Percentiles rank a stretch among this genome's conserved stretches.
Conservation (phyloP, 1,140 invertebrate genomes). For the Anastrepha obliqua region DNA sequence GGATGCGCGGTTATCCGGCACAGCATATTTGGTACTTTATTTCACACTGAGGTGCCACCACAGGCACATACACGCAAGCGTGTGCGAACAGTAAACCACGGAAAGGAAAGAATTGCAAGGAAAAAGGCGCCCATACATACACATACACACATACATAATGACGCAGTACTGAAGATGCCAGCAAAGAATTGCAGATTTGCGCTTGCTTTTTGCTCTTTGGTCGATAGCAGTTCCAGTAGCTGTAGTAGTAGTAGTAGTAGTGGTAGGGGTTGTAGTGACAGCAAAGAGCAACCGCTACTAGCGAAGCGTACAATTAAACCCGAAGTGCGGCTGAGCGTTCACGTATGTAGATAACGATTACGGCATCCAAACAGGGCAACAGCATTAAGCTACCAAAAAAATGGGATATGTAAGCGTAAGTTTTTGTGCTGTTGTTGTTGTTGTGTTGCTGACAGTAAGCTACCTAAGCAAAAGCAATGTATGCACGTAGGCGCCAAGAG, state of each 20-base stretch:
- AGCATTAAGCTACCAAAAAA: background rate
- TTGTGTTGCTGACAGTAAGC: no score
- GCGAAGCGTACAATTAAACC: slow-evolving; percentile 6
- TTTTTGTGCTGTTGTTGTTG: background rate
- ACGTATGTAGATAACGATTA: slow-evolving; percentile 15
- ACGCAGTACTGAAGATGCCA: background rate
- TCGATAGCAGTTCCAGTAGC: no score
- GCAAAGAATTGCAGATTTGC: background rate
- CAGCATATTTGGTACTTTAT: slow-evolving; percentile 35
- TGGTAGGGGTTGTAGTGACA: background rate
- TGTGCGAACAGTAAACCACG: background rate
- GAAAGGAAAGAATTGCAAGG: slow-evolving; percentile 22
- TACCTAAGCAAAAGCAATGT: background rate
- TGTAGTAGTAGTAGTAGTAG: no score
- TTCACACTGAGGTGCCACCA: background rate
- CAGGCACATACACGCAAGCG: background rate
- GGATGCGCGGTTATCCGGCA: background rate
- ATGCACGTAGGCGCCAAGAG: slow-evolving; percentile 5
- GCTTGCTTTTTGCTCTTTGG: background rate
- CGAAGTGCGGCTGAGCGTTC: slow-evolving; percentile 38
- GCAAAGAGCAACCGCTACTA: background rate
- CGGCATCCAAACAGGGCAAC: background rate
- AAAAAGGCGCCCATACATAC: background rate
- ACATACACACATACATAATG: background rate
- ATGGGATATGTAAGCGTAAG: background rate